Conservation (phyloP, 2,797 vertebrate species). For the Neoniphon sammara region DNA sequence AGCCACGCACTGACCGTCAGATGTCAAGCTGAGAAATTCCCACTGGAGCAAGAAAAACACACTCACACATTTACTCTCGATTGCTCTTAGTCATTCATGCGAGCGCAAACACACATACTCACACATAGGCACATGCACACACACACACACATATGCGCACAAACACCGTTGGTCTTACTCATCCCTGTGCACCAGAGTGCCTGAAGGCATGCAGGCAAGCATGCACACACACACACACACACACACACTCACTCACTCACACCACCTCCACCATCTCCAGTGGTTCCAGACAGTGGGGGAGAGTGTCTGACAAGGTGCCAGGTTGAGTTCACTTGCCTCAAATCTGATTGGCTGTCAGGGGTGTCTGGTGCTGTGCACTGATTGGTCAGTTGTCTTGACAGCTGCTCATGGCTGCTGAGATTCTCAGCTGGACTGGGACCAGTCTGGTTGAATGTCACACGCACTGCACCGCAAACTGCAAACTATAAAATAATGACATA, state of each 20-base stretch:
- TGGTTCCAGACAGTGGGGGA: conserved; percentile 42
- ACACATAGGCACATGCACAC: conserved; percentile 1
- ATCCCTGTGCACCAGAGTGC: conserved; percentile 10
- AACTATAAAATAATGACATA: no score
- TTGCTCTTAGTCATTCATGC: conserved; percentile 56
- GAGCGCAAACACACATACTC: conserved; percentile 19
- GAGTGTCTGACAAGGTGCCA: conserved; percentile 48
- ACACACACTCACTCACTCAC: conserved; percentile 17
- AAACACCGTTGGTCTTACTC: conserved; percentile 19
- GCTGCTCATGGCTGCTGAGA: conserved; percentile 1
- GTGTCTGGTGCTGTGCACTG: background rate
- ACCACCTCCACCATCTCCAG: conserved; percentile 34
- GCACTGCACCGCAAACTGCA: background rate
- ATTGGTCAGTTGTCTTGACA: conserved; percentile 16
- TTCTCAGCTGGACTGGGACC: background rate
- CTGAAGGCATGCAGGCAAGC: conserved; percentile 38
- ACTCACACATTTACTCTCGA: conserved; percentile 51
- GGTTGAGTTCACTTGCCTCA: conserved; percentile 39
- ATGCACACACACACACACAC: conserved; percentile 26
- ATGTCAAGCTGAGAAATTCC: conserved; percentile 55
- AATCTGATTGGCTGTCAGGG: conserved; percentile 27
- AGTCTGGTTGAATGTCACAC: background rate
- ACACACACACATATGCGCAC: conserved; percentile 17
- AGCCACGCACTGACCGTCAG: conserved; percentile 23
- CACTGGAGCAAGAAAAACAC: conserved; percentile 49